These are phyloP conservation scores for Mycetomoellerius zeteki DNA, from an alignment of 1,140 invertebrate genomes.

Conservation along the genomic window DNA sequence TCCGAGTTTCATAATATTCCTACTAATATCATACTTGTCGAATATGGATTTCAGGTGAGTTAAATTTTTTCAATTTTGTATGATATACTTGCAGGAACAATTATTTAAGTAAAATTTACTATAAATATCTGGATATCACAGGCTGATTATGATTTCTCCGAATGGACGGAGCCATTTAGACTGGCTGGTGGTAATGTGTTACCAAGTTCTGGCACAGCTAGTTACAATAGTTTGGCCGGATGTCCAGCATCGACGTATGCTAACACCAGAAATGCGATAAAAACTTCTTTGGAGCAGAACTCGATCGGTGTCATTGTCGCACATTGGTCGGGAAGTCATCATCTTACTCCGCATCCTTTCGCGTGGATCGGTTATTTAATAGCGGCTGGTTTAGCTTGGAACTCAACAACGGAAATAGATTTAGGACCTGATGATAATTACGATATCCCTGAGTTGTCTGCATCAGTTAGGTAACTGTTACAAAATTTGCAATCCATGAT, in stretches of 20 bases:
- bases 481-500: conserved; percentile 33
- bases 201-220: conserved; percentile 90
- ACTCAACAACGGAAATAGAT: conserved; percentile 87
- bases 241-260: conserved; percentile 89
- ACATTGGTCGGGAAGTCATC: conserved; percentile 90
- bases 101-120: conserved; percentile 24
- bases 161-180: conserved; percentile 87
- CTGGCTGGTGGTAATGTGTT: conserved; percentile 88
- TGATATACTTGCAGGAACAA: background rate
- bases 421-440: conserved; percentile 80
- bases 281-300: conserved; percentile 87
- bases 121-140: conserved; percentile 78
- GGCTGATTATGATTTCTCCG: conserved; percentile 90
- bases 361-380: conserved; percentile 90
- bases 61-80: background rate
- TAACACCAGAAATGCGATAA: conserved; percentile 88
- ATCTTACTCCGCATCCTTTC: conserved; percentile 89
- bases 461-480: conserved; percentile 72
- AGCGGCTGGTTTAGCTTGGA: conserved; percentile 90
- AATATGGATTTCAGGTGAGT: conserved; percentile 90
- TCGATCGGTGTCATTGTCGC: conserved; percentile 89
- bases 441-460: conserved; percentile 77
- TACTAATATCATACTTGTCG: conserved; percentile 88
- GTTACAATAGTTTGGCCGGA: conserved; percentile 90
- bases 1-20: conserved; percentile 86